Base-by-base conservation (phyloP, 2,797 vertebrate genomes). In the Ctenosaura bakeri region DNA sequence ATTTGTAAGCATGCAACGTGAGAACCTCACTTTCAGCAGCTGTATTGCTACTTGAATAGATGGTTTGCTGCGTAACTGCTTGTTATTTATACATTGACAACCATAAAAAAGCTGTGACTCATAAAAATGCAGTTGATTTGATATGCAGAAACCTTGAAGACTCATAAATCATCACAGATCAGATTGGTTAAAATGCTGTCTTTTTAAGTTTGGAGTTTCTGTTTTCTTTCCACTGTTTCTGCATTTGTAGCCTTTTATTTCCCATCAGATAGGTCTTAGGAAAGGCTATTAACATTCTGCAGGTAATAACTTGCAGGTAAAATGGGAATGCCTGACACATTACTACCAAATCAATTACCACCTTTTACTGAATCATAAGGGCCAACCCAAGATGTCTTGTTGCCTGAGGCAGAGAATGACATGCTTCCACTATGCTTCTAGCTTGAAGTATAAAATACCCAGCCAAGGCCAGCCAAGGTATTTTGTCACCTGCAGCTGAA, bases 61-160 rank as follows among this genome's bases (percentile, higher is more conserved):
- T 18, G 32, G 89, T 69, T 88, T 94, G 92, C 88, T 82, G 90
- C 81, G 79, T 79, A 88, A 71, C 88, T 73, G 62, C 66, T 52
- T 50, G 77, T 82, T 85, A 88, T 91, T 93, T 32, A 62, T 69
- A 69, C 32, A 32, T 78, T 80, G 87, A 42, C 74, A 80, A 13
- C 82, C 78, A 83, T 64, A 29, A 29, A 38, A 87, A 85, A 88
- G 3, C 77, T 81, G 0, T 0, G 80, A 14, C 46, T 85, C 22
- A 0, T 85, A 81, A 89, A 88, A 1, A 0, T 0, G 88, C 0
- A 0, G 82, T 35, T 54, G 91, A 90, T 82, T 1, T 35, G 85
- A 13, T 14, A 32, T 42, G 89, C 66, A 29, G 7, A 9, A 20
- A 80, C 20, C 88, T 73, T 66, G 81, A 12, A 38, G 0, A 0